Base-by-base conservation (phyloP, 2,113 vertebrate genomes). In the Butastur rufipennis region DNA sequence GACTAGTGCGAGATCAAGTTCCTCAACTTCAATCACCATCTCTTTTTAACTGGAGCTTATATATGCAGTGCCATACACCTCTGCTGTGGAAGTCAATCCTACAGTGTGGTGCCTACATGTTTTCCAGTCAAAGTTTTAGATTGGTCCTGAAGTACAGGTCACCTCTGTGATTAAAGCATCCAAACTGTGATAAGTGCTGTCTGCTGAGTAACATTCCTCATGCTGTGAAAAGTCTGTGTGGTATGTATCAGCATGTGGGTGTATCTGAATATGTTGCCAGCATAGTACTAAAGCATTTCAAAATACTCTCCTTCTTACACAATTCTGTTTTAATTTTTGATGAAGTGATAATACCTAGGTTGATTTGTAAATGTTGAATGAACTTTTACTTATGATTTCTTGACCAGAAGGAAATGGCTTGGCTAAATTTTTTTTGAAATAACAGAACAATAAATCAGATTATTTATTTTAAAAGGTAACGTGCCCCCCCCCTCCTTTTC, bases 401-500 rank as follows among this genome's bases (percentile, higher is more conserved):
- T 70, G 23, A 20, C 32, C 40, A 38, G 20, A 56, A 88, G 36
- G 14, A 63, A 70, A 80, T 43, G 52, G 19, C 62, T 45, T 82
- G 26, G 8, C 8, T 73, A 27, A 77, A 38, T 53, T 74, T 22
- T 4, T 55, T 38, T 81, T 29, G 11, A 92, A 94, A 61, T 48
- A 81, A 20, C 0, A 0, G 77, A 56, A 21, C 7, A 36, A 14
- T n/a, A 74, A 56, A 40, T 48, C 32, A 55, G 19, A 48, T 31
- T 5, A 32, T 27, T 84, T 72, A 25, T 7, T 72, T 38, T 7
- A n/a, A 83, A 73, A 61, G 7, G 42, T 15, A 20, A 45, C 45
- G 16, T 7, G 6, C 16, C 42, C 43, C 16, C 43, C 9, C 9
- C 45, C 45, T 5, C 71, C 0, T 58, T 82, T 74, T 52, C 42